phyloP scores from a whole-genome alignment of 2,797 vertebrate genomes.

The Hemibagrus guttatus region DNA sequence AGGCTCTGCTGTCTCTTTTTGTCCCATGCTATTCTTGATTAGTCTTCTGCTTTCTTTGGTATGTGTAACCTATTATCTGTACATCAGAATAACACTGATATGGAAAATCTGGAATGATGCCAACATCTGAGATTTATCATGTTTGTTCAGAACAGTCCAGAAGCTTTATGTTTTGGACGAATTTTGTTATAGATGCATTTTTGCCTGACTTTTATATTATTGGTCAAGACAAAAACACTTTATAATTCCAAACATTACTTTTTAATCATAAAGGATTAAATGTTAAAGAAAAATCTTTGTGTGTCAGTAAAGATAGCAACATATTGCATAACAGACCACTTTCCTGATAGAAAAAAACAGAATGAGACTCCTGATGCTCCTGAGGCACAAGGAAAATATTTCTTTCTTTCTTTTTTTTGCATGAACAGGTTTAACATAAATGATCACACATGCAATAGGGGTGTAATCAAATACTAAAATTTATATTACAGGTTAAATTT shows the following conservation, averaged over 20 bases:
- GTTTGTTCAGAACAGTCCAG: neutral
- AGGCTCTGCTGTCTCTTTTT: conserved; percentile 4
- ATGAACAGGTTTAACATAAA: neutral
- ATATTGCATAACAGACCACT: too few species aligned
- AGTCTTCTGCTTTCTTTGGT: neutral
- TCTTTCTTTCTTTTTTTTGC: neutral
- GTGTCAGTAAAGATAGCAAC: too few species aligned
- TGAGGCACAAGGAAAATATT: neutral
- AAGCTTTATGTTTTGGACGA: neutral
- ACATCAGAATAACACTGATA: neutral
- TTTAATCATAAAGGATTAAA: too few species aligned
- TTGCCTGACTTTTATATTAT: neutral
- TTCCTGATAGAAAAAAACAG: too few species aligned
- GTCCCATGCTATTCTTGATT: neutral
- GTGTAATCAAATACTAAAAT: neutral
- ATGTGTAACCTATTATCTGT: neutral
- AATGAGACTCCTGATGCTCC: too few species aligned
- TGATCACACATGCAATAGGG: neutral
- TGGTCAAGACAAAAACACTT: neutral
- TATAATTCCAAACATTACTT: neutral
- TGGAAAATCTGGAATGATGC: neutral
- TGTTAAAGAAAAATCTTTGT: too few species aligned
- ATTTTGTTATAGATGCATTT: neutral
- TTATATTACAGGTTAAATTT: neutral
- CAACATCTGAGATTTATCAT: neutral